Base-by-base conservation (phyloP, 2,113 vertebrate genomes). In the Paracanthobrama guichenoti region DNA sequence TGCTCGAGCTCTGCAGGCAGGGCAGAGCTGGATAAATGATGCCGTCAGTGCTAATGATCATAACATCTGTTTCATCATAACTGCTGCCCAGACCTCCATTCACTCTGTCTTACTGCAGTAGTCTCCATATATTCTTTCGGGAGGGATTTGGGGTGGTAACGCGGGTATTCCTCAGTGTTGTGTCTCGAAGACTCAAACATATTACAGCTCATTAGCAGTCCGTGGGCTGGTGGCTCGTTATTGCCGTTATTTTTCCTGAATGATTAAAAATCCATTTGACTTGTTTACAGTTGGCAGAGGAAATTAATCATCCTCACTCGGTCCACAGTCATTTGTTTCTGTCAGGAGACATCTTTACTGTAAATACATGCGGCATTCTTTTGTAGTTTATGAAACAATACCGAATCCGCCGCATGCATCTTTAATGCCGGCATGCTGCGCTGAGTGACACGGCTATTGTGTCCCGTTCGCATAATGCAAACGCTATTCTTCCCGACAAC, bases 211-310 rank as follows among this genome's bases (percentile, higher is more conserved):
- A 87, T 87, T 78, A 84, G 71, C 78, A 84, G 42, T 46, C 78
- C 24, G 28, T 75, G 55, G 62, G 53, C 71, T 59, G 86, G 71
- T n/a, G 53, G 71, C 60, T 76, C 14, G 20, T 81, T 71, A 26
- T 83, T 39, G 39, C 79, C 59, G 62, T 77, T 82, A 82, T 71
- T 80, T 64, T 73, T 73, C 77, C 60, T 26, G 6, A 53, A 80
- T 82, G 79, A 85, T 87, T 85, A 82, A 73, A 87, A 87, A 73
- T 46, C 35, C 28, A 66, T 83, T 87, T 71, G 26, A 62, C 55
- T 74, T 79, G 83, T 83, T 85, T 83, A 79, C 31, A 42, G 79
- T 69, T 64, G 80, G 72, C 82, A 69, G 26, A 60, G 83, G 71
- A 88, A 87, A 86, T 85, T 20, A 87, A 83, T 87, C 79, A 85